Base-by-base conservation (phyloP, 2,888 invertebrate genomes). In the Nemotelus nigrinus region DNA sequence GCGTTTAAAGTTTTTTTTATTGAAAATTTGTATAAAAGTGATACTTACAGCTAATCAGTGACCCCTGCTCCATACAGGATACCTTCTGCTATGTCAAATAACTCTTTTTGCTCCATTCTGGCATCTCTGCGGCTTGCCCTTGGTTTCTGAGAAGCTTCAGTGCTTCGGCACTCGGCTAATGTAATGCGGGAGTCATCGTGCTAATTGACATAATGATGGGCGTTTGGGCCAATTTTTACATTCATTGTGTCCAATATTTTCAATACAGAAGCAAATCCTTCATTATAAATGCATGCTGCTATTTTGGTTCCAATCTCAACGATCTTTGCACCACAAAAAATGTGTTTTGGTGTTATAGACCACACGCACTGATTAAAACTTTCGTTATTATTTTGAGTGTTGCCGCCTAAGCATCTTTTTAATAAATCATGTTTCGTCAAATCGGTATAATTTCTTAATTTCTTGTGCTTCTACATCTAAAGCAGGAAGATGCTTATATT, bases 271-370 rank as follows among this genome's bases (percentile, higher is more conserved):
- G 63, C 3, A 43, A 63, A 63, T 43, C 43, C 63, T 41, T n/a
- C 25, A 63, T 41, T 41, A 10, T 43, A 63, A 41, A 63, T 43
- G 10, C 25, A 63, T 41, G 43, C 43, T 43, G 63, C 41, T 41
- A 63, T 63, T 41, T 63, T 63, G 4, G 63, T 63, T 63, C 6
- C 63, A 8, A 63, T 63, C 43, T 63, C 41, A 63, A 63, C 63
- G 25, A 63, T 63, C 43, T 39, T 41, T 63, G 5, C 25, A 3
- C 41, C 63, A 63, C 1, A 63, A 41, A 63, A 39, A 63, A 63
- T 43, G 43, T 63, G 63, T 63, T 63, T 63, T 43, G 39, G 39
- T 3, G 63, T 43, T 43, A 63, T 63, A 63, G 41, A 39, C 63
- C 63, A 63, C 41, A 63, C 63, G 63, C 63, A 2, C 39, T 43